Evolutionary conservation across 2,888 invertebrate species (phyloP).

Genomic region (Aromia moschata): DNA sequence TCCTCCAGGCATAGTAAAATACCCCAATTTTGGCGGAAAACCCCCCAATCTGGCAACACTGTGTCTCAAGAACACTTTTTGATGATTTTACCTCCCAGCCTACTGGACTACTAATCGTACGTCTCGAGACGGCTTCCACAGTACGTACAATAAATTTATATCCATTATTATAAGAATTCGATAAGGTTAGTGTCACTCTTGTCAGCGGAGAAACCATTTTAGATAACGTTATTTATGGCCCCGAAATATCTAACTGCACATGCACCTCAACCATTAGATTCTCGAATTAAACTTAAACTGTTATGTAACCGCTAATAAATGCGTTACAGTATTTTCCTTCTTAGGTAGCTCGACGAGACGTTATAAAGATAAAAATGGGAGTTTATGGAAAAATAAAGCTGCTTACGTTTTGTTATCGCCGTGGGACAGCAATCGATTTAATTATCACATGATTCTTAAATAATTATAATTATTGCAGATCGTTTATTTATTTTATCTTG

Average conservation of each 20-base stretch:
- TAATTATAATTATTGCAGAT: too few species aligned
- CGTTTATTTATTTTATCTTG: too few species aligned
- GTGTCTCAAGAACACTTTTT: too few species aligned
- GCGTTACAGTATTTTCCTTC: background rate
- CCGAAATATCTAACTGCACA: background rate
- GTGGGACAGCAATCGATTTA: too few species aligned
- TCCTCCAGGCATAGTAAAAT: too few species aligned
- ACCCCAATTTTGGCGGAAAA: too few species aligned
- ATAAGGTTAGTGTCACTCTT: conserved; percentile 32
- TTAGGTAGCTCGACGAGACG: background rate
- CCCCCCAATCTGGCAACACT: too few species aligned
- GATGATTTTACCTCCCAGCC: too few species aligned
- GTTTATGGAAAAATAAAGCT: background rate
- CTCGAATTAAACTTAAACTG: background rate
- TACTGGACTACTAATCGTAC: background rate
- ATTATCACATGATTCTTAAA: too few species aligned
- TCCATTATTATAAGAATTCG: conserved; percentile 43
- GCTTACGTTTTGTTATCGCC: too few species aligned
- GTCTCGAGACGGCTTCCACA: conserved; percentile 22
- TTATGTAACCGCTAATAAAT: background rate
- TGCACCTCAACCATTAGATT: background rate
- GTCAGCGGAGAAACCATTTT: conserved; percentile 9
- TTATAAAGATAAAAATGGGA: background rate
- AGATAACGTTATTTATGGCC: conserved; percentile 16
- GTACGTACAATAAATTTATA: conserved; percentile 42